These are phyloP conservation scores for Porites evermanni DNA, from an alignment of 92 coral and sea anemone genomes.

Conservation along the genomic window DNA sequence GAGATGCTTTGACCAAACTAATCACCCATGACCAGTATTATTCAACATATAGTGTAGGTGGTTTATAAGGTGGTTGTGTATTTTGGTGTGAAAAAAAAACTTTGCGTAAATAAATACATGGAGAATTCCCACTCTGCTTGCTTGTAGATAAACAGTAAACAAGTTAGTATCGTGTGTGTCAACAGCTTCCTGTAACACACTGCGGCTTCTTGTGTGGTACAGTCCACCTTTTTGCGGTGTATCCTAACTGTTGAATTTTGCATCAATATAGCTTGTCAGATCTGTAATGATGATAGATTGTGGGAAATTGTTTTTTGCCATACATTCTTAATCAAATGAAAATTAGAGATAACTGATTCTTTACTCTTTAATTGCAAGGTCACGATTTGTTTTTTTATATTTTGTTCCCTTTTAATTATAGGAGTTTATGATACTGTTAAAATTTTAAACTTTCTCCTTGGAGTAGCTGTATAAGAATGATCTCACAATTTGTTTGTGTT, in stretches of 20 bases:
- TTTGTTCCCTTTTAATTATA: no score
- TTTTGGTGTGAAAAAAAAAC: background rate
- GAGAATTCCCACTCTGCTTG: background rate
- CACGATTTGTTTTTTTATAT: background rate
- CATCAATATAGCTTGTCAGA: slow-evolving; percentile 4
- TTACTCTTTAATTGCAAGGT: no score
- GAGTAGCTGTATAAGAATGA: no score
- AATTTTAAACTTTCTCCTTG: no score
- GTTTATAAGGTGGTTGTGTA: no score
- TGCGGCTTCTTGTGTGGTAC: slow-evolving; percentile 7
- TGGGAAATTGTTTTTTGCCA: background rate
- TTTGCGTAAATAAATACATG: background rate
- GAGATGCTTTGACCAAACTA: background rate
- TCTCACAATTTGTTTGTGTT: no score
- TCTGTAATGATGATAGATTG: background rate
- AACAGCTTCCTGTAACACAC: background rate
- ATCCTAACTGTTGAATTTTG: background rate
- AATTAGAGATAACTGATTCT: background rate
- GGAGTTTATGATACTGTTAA: no score
- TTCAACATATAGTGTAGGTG: no score
- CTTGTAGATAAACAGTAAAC: background rate
- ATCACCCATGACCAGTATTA: no score
- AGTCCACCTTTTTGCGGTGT: background rate
- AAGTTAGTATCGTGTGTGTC: background rate
- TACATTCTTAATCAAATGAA: background rate